A percentile compares a stretch with the other conserved stretches of the same genome.
Evolutionary conservation across 2,888 invertebrate genomes (phyloP).

Genomic region (Ophioninae sp.): DNA sequence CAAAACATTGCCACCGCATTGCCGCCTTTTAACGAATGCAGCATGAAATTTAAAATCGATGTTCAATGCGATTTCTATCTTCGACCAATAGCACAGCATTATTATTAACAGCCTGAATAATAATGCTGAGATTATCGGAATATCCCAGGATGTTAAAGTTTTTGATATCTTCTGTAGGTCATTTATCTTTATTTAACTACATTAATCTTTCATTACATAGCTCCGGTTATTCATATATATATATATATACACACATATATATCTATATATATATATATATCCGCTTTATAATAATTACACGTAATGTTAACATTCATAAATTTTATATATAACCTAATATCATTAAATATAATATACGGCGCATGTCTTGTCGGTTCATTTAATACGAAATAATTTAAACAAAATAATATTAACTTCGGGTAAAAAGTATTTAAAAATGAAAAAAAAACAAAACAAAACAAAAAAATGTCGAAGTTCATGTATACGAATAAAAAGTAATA

Average conservation of each 20-base stretch:
- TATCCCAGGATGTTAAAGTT: not conserved
- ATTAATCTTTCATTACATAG: conserved; percentile 70
- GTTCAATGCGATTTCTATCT: no score
- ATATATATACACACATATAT: no score
- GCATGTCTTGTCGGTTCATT: conserved; percentile 61
- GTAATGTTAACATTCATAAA: conserved; percentile 78
- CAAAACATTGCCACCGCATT: no score
- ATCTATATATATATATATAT: conserved; percentile 46
- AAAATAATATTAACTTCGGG: conserved; percentile 12
- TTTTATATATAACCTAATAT: conserved; percentile 75
- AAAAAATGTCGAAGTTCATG: no score
- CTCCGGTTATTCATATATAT: conserved; percentile 56
- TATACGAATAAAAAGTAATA: conserved; percentile 57
- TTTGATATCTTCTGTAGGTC: conserved; percentile 60
- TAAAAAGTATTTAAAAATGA: not conserved
- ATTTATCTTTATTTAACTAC: conserved; percentile 73
- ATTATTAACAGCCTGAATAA: not conserved
- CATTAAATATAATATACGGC: conserved; percentile 74
- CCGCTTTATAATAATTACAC: conserved; percentile 69
- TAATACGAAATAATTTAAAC: conserved; percentile 13
- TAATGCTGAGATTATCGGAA: not conserved
- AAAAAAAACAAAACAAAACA: conserved; percentile 34
- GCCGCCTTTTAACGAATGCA: no score
- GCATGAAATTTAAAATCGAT: no score
- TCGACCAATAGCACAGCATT: no score